Evolutionary conservation across 2,113 vertebrate genomes (phyloP).

Genomic region (Ginglymostoma cirratum): DNA sequence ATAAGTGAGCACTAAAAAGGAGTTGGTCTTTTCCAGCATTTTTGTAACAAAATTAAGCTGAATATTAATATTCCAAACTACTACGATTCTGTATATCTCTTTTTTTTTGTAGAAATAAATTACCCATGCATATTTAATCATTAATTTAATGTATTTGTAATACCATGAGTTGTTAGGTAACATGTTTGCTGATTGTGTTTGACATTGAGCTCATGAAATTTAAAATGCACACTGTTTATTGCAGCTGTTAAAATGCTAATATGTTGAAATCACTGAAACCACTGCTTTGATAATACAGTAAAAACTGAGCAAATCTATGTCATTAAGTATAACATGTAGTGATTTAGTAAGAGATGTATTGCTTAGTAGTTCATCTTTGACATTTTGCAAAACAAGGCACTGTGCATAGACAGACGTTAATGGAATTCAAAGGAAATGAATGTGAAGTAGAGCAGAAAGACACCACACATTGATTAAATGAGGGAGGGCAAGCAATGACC

Average conservation of each 20-base stretch:
- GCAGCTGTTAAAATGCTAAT: constrained; percentile 47
- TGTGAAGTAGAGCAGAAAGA: constrained; percentile 55
- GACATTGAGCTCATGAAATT: constrained; percentile 46
- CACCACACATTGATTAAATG: constrained; percentile 52
- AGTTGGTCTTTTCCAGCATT: neutral
- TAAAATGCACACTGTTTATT: constrained; percentile 8
- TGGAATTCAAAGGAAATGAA: constrained; percentile 39
- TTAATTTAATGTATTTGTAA: constrained; percentile 53
- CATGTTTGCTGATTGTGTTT: constrained; percentile 47
- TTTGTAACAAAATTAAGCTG: neutral
- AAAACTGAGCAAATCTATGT: constrained; percentile 29
- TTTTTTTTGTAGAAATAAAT: constrained; percentile 55
- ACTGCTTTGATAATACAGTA: constrained; percentile 22
- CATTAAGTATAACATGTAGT: constrained; percentile 23
- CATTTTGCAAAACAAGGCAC: constrained; percentile 31
- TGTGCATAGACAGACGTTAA: constrained; percentile 35
- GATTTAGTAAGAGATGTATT: constrained; percentile 31
- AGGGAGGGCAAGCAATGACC: constrained; percentile 49
- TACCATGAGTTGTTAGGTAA: constrained; percentile 48
- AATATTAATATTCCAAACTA: neutral
- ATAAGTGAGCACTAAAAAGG: neutral
- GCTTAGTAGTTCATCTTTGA: constrained; percentile 34
- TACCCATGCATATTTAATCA: constrained; percentile 48
- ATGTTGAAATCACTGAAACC: constrained; percentile 17
- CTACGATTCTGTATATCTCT: constrained; percentile 31